A percentile compares a stretch with the other conserved stretches of the same genome.
phyloP scores from a whole-genome alignment of 2,888 invertebrate genomes.

The Rotaria macrura region DNA sequence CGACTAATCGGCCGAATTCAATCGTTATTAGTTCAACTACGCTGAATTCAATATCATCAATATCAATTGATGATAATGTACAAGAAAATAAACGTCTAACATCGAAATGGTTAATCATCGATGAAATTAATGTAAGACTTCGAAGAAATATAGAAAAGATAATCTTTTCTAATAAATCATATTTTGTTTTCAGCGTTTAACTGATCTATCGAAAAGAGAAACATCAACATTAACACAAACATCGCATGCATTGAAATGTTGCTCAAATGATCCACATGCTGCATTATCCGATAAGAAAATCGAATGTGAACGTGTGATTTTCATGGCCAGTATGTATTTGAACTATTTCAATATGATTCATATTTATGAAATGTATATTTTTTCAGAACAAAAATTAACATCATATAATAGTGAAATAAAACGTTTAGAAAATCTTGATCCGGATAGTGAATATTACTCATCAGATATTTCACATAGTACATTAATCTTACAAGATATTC shows the following conservation, averaged over 20 bases:
- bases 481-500: background rate
- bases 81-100: slow-evolving; percentile 6
- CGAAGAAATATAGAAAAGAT: background rate
- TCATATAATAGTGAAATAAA: slow-evolving; percentile 19
- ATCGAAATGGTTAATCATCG: slow-evolving; percentile 12
- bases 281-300: slow-evolving; percentile 19
- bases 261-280: slow-evolving; percentile 13
- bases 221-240: slow-evolving; percentile 17
- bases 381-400: background rate
- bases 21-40: background rate
- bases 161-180: too few relatives aligned
- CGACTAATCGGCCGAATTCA: background rate
- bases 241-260: background rate
- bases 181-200: background rate
- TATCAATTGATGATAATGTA: background rate
- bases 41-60: background rate
- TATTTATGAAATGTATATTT: background rate
- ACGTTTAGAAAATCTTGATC: slow-evolving; percentile 7
- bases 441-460: slow-evolving; percentile 13
- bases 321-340: background rate
- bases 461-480: slow-evolving; percentile 8
- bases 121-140: background rate
- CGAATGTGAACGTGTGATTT: slow-evolving; percentile 17
- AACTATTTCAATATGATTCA: too few relatives aligned
- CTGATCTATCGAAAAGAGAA: background rate